These are phyloP conservation scores for Burhinus oedicnemus DNA, from an alignment of 2,113 vertebrate genomes.

Conservation along the genomic window DNA sequence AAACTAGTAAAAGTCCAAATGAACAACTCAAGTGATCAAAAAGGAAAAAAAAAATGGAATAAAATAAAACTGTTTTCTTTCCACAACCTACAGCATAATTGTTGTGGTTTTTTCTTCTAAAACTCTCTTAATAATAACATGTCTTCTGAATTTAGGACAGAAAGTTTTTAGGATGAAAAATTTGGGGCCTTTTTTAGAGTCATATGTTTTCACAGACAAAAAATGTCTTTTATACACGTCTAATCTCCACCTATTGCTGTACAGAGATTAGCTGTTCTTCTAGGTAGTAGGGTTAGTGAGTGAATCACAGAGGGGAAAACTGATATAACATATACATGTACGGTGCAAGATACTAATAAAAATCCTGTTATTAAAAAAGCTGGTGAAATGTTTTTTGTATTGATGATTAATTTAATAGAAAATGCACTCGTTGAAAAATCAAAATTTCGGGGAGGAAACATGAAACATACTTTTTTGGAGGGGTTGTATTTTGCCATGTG, in stretches of 20 bases:
- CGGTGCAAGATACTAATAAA: neutral
- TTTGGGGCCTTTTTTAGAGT: neutral
- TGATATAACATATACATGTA: neutral
- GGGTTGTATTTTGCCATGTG: rapidly evolving
- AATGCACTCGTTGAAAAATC: neutral
- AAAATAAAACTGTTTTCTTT: neutral
- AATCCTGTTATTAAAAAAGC: neutral
- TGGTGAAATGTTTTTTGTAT: neutral
- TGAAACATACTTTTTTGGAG: rapidly evolving
- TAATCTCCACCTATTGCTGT: neutral
- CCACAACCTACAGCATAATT: rapidly evolving
- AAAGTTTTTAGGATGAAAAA: neutral
- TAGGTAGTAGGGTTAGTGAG: neutral
- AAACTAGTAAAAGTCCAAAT: too few species aligned
- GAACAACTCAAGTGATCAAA: neutral
- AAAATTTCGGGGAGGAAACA: neutral
- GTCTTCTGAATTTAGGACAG: neutral
- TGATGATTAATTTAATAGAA: neutral
- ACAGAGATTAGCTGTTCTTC: neutral
- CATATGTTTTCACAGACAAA: neutral
- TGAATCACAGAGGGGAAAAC: neutral
- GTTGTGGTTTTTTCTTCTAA: neutral
- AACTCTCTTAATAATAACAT: neutral
- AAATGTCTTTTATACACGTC: neutral
- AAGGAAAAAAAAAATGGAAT: neutral